These are phyloP conservation scores for Drosophila anomelani DNA, from an alignment of 2,888 invertebrate species.

Conservation along the genomic window DNA sequence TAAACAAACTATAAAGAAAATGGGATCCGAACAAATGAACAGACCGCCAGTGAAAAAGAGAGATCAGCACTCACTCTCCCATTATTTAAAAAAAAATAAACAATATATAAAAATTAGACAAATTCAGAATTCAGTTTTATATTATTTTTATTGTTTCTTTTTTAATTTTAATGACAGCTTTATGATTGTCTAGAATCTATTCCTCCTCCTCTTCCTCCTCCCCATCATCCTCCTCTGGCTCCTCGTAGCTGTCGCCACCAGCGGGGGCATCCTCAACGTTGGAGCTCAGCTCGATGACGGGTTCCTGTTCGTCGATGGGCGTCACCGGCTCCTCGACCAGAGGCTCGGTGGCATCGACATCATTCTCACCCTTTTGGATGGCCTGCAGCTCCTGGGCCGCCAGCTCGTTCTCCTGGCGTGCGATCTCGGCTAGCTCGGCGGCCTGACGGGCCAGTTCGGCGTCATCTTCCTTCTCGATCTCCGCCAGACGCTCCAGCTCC, in stretches of 20 bases:
- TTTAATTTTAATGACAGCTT: conserved; percentile 35
- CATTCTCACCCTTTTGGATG: conserved; percentile 74
- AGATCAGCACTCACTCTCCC: not conserved
- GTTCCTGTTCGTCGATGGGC: conserved; percentile 71
- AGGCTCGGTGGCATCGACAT: conserved; percentile 82
- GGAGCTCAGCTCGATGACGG: conserved; percentile 72
- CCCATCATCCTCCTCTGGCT: conserved; percentile 65
- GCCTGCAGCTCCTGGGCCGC: conserved; percentile 87
- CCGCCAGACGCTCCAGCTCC: conserved; percentile 85
- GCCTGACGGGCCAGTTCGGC: conserved; percentile 90
- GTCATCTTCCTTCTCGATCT: conserved; percentile 87
- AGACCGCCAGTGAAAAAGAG: too few species aligned
- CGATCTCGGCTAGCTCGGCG: conserved; percentile 89
- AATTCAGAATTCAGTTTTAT: conserved; percentile 1
- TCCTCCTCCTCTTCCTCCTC: conserved; percentile 43
- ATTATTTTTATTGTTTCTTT: conserved; percentile 29
- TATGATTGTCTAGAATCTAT: conserved; percentile 29
- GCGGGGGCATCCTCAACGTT: conserved; percentile 60
- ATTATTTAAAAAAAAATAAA: not conserved
- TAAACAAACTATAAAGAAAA: too few species aligned
- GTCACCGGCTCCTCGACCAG: conserved; percentile 84
- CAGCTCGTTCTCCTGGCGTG: conserved; percentile 87
- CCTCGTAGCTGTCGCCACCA: conserved; percentile 63
- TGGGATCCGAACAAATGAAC: too few species aligned
- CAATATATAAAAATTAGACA: not conserved